phyloP scores from a whole-genome alignment of 2,113 vertebrate genomes.

The Artemisiospiza belli region DNA sequence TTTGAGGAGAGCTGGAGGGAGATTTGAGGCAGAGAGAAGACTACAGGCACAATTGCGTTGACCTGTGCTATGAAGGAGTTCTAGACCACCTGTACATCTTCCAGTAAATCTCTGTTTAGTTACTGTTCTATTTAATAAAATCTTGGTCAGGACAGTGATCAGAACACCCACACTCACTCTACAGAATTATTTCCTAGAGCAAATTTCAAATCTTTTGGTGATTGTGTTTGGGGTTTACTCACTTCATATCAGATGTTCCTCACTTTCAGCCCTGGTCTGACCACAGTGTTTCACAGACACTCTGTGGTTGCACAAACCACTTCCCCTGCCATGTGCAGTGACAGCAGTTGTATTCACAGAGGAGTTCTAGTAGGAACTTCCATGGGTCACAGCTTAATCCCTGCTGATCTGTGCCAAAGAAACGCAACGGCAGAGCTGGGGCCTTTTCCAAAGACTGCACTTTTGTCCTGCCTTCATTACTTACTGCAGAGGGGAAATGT shows the following conservation, averaged over 20 bases:
- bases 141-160: not conserved
- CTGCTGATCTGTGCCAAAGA: slow-evolving; percentile 38
- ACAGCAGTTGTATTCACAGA: slow-evolving; percentile 59
- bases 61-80: not conserved
- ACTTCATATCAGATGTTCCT: not conserved
- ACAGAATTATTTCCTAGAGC: not conserved
- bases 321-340: slow-evolving; percentile 47
- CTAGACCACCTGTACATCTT: not conserved
- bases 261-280: not conserved
- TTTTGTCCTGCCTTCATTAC: not conserved
- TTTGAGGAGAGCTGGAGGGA: not conserved
- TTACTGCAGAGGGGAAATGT: not conserved
- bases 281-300: not conserved
- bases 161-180: not conserved
- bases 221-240: not conserved
- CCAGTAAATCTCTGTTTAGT: not conserved
- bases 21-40: not conserved
- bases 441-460: slow-evolving; percentile 7
- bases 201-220: not conserved
- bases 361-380: slow-evolving; percentile 38
- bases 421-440: not conserved
- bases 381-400: slow-evolving; percentile 33
- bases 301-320: slow-evolving; percentile 45
- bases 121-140: not conserved
- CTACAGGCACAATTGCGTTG: not conserved